These are phyloP conservation scores for Hydrozoanthus tunicans DNA, from an alignment of 64 coral and sea anemone genomes.

Conservation along the genomic window DNA sequence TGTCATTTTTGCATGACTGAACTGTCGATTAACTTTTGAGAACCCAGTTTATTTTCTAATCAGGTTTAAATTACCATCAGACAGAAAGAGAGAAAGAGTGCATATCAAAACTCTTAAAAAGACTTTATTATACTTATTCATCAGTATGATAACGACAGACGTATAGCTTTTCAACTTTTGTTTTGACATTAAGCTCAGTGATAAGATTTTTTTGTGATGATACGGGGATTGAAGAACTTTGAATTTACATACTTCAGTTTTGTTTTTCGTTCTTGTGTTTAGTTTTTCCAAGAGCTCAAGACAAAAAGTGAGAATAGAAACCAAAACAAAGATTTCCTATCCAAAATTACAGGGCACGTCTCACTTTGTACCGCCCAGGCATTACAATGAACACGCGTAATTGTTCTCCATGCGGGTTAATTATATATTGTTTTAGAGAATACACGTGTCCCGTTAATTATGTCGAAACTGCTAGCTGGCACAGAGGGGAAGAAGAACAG, in stretches of 20 bases:
- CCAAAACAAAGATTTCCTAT: neutral
- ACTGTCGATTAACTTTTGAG: too few species aligned
- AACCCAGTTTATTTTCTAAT: too few species aligned
- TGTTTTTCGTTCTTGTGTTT: neutral
- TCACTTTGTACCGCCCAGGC: neutral
- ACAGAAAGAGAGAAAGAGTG: neutral
- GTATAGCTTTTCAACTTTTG: neutral
- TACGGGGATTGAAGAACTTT: neutral
- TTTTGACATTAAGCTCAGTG: slow-evolving; percentile 21
- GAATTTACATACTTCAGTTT: neutral
- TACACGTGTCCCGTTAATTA: slow-evolving; percentile 23
- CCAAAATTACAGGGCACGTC: slow-evolving; percentile 18
- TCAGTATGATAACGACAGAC: neutral
- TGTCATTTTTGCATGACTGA: too few species aligned
- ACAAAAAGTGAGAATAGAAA: neutral
- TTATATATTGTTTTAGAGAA: neutral
- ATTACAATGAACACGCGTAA: neutral
- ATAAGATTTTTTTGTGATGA: slow-evolving; percentile 18
- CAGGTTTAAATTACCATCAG: too few species aligned
- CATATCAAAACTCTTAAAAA: neutral
- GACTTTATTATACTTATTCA: neutral
- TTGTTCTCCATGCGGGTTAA: slow-evolving; percentile 7
- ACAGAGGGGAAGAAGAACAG: neutral
- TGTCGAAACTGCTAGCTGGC: neutral
- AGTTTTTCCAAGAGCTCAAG: neutral